Percentiles rank a stretch among this genome's conserved stretches.
These are phyloP conservation scores for Stenichneumon culpator DNA, from an alignment of 2,888 invertebrate species.

Conservation along the genomic window DNA sequence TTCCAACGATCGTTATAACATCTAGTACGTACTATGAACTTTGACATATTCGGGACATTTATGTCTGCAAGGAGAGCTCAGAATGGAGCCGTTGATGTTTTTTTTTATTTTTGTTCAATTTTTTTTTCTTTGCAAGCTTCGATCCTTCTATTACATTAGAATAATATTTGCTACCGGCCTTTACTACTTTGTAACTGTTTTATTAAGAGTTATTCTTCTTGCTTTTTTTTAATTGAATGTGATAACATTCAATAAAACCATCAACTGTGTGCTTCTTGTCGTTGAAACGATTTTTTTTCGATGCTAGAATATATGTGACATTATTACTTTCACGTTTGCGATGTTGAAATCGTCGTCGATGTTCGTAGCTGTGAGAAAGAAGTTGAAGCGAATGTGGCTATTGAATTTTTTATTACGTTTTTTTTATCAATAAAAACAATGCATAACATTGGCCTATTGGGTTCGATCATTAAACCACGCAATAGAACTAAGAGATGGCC, in stretches of 20 bases:
- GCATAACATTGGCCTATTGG: constrained; percentile 16
- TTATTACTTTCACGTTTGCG: constrained; percentile 12
- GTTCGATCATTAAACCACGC: constrained; percentile 28
- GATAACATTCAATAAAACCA: constrained; percentile 31
- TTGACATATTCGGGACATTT: constrained; percentile 29
- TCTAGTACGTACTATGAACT: constrained; percentile 46
- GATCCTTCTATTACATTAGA: constrained; percentile 38
- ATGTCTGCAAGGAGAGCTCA: background rate
- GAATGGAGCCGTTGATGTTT: constrained; percentile 21
- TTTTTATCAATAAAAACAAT: constrained; percentile 60
- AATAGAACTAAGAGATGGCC: constrained; percentile 17
- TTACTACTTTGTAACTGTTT: constrained; percentile 61
- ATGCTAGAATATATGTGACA: constrained; percentile 26
- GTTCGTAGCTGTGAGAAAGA: constrained; percentile 40
- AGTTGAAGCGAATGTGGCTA: constrained; percentile 39
- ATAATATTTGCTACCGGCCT: constrained; percentile 53
- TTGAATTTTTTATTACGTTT: constrained; percentile 36
- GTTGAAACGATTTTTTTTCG: constrained; percentile 41
- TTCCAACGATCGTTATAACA: constrained; percentile 49
- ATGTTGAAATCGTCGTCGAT: constrained; percentile 44
- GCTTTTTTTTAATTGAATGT: constrained; percentile 26
- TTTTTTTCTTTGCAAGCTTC: constrained; percentile 34
- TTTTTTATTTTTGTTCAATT: background rate
- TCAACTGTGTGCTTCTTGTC: constrained; percentile 48
- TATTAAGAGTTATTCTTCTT: constrained; percentile 41